A percentile compares a stretch with the other conserved stretches of the same genome.
Conservation (phyloP, 2,888 invertebrate genomes). For the Beris morrisii region DNA sequence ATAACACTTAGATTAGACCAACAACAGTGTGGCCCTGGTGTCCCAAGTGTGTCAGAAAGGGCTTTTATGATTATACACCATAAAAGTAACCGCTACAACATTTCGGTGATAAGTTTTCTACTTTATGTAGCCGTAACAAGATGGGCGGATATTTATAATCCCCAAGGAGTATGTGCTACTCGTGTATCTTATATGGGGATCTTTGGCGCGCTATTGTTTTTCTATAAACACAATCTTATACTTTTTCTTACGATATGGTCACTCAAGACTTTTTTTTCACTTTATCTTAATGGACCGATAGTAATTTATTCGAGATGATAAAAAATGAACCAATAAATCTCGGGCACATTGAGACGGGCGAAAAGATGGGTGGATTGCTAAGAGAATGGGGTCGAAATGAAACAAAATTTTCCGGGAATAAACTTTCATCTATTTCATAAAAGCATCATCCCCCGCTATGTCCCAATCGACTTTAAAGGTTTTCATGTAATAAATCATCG, state of each 20-base stretch:
- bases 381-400: not conserved
- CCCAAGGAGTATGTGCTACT: conserved; percentile 26
- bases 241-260: not conserved
- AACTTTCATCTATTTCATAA: not conserved
- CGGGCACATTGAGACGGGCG: not conserved
- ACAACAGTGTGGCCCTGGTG: conserved; percentile 9
- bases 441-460: not conserved
- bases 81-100: conserved; percentile 34
- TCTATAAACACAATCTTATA: conserved; percentile 30
- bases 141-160: conserved; percentile 37
- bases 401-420: not conserved
- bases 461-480: not conserved
- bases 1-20: not conserved
- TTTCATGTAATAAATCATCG: conserved; percentile 31
- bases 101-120: conserved; percentile 33
- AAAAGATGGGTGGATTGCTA: conserved; percentile 17
- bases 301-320: conserved; percentile 38
- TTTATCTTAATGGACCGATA: conserved; percentile 38
- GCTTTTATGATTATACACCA: conserved; percentile 32
- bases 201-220: conserved; percentile 33
- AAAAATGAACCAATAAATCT: conserved; percentile 39
- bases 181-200: conserved; percentile 18
- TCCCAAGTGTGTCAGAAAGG: conserved; percentile 25
- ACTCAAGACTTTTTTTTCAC: conserved; percentile 11
- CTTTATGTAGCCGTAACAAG: conserved; percentile 33